Conservation (phyloP, 2,888 invertebrate genomes). For the Xanthia icteritia region DNA sequence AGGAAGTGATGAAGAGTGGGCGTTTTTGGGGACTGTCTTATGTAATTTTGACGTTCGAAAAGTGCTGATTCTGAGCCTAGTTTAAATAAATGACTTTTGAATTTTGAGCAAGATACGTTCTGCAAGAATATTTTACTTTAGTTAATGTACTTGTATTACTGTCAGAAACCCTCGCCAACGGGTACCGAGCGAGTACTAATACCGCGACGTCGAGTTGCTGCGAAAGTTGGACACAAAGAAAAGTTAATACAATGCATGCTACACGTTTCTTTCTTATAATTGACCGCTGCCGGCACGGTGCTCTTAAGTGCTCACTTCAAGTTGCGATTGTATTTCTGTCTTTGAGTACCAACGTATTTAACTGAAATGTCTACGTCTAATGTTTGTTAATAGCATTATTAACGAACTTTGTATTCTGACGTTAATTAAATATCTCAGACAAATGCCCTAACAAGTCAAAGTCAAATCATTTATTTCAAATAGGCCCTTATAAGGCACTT, state of each 20-base stretch:
- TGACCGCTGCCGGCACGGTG: not conserved
- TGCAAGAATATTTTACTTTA: not conserved
- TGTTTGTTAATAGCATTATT: not conserved
- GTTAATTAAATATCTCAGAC: conserved; percentile 12
- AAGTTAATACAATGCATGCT: conserved; percentile 39
- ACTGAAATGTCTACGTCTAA: not conserved
- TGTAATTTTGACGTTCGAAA: no score
- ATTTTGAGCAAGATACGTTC: not conserved
- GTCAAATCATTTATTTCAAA: no score
- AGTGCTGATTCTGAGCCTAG: no score
- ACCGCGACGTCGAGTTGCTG: not conserved
- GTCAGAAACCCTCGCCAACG: not conserved
- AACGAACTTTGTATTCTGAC: not conserved
- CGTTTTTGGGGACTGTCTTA: no score
- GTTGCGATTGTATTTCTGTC: not conserved
- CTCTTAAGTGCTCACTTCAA: not conserved
- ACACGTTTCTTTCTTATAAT: conserved; percentile 3
- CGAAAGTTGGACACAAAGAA: conserved; percentile 29
- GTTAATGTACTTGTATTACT: not conserved
- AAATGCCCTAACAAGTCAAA: no score
- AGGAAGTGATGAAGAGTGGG: no score
- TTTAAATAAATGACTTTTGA: no score
- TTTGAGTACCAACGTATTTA: not conserved
- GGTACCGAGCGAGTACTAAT: not conserved
- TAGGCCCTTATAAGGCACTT: no score